Conservation (phyloP, 1,140 invertebrate species). For the Sarcophaga bullata region DNA sequence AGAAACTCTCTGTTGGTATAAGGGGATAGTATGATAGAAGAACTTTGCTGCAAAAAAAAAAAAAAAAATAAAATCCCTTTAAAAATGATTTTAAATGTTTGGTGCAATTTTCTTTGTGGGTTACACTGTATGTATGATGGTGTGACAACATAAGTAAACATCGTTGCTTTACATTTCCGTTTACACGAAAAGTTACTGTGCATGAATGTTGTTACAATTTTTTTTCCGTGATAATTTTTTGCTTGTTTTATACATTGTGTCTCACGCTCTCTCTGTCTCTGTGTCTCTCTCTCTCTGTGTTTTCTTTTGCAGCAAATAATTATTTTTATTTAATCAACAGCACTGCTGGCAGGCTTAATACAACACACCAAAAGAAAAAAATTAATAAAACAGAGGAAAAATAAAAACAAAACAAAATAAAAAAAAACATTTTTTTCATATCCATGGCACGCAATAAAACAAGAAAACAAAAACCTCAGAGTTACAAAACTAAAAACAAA, state of each 20-base stretch:
- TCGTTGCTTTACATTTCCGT: slow-evolving; percentile 34
- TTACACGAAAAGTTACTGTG: slow-evolving; percentile 17
- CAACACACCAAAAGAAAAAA: background rate
- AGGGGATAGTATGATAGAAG: no score
- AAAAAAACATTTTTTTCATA: background rate
- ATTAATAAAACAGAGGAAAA: background rate
- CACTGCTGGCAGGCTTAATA: slow-evolving; percentile 14
- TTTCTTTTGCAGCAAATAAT: slow-evolving; percentile 17
- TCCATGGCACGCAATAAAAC: background rate
- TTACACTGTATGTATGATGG: background rate
- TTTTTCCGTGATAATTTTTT: slow-evolving; percentile 1
- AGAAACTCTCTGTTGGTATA: no score
- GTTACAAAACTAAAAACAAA: no score
- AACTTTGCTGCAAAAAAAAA: no score
- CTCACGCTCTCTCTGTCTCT: no score
- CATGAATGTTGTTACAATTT: background rate
- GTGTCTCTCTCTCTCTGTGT: background rate
- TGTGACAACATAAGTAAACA: slow-evolving; percentile 19
- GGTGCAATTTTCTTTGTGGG: background rate
- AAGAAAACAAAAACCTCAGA: background rate
- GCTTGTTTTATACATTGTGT: background rate
- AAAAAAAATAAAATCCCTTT: no score
- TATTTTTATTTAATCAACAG: slow-evolving; percentile 40
- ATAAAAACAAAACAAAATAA: background rate
- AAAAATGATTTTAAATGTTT: no score